Percentiles rank a stretch among this genome's conserved stretches.
Evolutionary conservation across 2,797 vertebrate genomes (phyloP).

Genomic region (Chanos chanos): DNA sequence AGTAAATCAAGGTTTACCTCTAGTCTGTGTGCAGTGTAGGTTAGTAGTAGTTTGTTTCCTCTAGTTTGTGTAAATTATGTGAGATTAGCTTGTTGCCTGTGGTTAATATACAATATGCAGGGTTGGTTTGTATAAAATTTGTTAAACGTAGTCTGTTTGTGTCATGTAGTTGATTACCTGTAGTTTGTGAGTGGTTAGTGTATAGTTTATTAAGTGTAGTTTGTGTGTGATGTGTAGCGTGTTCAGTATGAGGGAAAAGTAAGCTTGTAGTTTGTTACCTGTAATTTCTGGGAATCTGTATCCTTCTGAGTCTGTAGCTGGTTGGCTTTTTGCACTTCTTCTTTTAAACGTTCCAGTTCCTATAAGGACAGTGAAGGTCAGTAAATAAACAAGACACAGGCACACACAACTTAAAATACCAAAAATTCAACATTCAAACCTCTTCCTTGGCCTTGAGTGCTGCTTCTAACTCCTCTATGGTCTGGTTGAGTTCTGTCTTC

Average conservation of each 20-base stretch:
- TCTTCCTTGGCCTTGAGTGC: conserved; percentile 89
- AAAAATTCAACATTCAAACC: conserved; percentile 64
- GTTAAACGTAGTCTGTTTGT: too few relatives aligned
- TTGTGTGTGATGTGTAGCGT: too few relatives aligned
- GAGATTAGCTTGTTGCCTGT: too few relatives aligned
- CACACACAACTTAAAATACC: not conserved
- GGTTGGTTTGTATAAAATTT: too few relatives aligned
- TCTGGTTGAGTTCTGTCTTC: conserved; percentile 93
- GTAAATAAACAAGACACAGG: not conserved
- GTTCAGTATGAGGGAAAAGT: too few relatives aligned
- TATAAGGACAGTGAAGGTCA: conserved; percentile 56
- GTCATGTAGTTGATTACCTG: conserved; percentile 70
- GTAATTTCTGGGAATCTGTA: conserved; percentile 81
- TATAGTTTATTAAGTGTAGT: too few relatives aligned
- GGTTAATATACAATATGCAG: too few relatives aligned
- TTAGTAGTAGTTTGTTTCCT: too few relatives aligned
- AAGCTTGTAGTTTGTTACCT: conserved; percentile 71
- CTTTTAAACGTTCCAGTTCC: conserved; percentile 91
- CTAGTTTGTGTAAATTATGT: too few relatives aligned
- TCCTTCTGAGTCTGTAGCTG: conserved; percentile 87
- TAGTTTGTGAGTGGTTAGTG: too few relatives aligned
- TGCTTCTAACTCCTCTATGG: conserved; percentile 90
- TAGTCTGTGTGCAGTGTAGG: too few relatives aligned
- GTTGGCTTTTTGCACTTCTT: conserved; percentile 86
- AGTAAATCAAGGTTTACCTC: too few relatives aligned